Percentiles rank a stretch among this genome's conserved stretches.
phyloP scores from a whole-genome alignment of 2,888 invertebrate genomes.

The Erannis defoliaria region DNA sequence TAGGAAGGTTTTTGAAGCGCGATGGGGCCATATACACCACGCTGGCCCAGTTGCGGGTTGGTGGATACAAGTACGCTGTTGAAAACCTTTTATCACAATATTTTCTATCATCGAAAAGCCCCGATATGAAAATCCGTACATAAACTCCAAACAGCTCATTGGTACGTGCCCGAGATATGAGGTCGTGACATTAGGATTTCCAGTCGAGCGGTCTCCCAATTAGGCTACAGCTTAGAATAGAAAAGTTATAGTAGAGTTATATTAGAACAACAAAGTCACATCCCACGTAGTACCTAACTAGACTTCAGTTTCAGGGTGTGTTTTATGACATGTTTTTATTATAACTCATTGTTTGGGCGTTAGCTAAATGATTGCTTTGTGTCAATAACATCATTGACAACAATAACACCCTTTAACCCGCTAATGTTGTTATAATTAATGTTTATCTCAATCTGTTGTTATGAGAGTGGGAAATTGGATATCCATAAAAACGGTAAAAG shows the following conservation, averaged over 20 bases:
- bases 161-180: too few species aligned
- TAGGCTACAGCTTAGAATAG: too few species aligned
- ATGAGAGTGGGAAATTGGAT: not conserved
- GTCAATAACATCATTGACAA: constrained; percentile 6
- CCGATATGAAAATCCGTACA: too few species aligned
- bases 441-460: not conserved
- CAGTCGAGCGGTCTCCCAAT: too few species aligned
- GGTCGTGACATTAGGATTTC: too few species aligned
- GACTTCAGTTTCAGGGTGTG: not conserved
- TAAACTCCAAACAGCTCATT: too few species aligned
- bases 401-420: not conserved
- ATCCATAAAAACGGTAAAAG: not conserved
- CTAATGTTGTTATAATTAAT: constrained; percentile 3
- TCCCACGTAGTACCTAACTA: not conserved
- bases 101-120: too few species aligned
- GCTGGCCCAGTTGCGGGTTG: too few species aligned
- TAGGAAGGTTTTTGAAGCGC: too few species aligned
- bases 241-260: not conserved
- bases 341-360: not conserved
- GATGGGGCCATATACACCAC: too few species aligned
- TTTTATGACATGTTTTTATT: not conserved
- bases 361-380: constrained; percentile 9
- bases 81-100: too few species aligned
- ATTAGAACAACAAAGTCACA: not conserved
- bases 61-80: too few species aligned